phyloP scores from a whole-genome alignment of 2,113 vertebrate genomes.

The Chloropsis cyanopogon region DNA sequence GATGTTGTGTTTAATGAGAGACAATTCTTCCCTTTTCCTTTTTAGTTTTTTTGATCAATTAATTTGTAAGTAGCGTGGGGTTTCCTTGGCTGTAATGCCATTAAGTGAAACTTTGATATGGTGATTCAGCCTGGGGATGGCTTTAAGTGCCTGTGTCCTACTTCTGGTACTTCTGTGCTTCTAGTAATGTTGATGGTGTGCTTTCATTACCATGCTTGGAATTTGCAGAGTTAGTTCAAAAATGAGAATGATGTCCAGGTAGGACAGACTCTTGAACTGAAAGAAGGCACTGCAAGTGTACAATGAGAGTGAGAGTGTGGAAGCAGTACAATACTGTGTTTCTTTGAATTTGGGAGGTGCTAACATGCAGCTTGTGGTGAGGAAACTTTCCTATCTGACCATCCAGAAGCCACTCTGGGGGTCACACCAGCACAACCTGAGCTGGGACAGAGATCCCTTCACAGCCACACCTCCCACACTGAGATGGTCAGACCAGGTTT shows the following conservation, averaged over 20 bases:
- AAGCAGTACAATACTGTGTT: not conserved
- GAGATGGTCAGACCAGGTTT: not conserved
- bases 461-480: not conserved
- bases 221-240: not conserved
- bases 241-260: not conserved
- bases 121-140: not conserved
- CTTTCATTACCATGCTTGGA: not conserved
- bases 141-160: not conserved
- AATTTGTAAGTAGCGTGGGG: not conserved
- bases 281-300: not conserved
- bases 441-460: not conserved
- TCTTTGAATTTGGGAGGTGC: not conserved
- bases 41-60: not conserved
- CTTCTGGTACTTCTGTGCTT: not conserved
- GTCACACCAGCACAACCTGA: rapidly evolving
- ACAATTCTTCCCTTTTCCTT: not conserved
- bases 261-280: not conserved
- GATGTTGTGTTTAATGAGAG: not conserved
- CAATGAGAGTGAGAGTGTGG: not conserved
- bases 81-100: not conserved
- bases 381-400: not conserved
- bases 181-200: not conserved
- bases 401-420: not conserved
- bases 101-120: not conserved
- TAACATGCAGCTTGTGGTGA: not conserved